These are phyloP conservation scores for Tinea pellionella DNA, from an alignment of 2,888 invertebrate genomes.

Conservation along the genomic window DNA sequence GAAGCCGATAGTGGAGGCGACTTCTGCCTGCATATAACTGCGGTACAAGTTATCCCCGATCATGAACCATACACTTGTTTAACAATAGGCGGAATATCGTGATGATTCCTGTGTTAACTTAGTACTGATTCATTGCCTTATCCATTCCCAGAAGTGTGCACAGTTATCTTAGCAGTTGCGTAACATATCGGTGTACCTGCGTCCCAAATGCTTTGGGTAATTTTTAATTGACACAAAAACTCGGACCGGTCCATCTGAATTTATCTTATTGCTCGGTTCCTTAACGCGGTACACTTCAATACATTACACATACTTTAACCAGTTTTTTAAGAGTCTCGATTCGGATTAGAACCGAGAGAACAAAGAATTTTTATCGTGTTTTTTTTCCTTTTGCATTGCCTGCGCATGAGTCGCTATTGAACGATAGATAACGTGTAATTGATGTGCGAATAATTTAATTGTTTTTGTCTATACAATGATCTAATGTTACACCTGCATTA, in stretches of 20 bases:
- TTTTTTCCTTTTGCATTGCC: neutral
- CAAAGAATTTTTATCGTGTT: constrained; percentile 5
- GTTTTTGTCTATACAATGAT: neutral
- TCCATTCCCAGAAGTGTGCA: neutral
- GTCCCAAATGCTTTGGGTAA: constrained; percentile 43
- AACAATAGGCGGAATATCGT: no score
- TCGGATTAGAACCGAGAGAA: constrained; percentile 9
- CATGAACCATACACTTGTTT: no score
- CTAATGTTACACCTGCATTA: neutral
- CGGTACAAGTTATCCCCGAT: no score
- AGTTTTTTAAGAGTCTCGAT: constrained; percentile 2
- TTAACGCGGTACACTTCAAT: constrained; percentile 6
- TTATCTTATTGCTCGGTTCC: constrained; percentile 52
- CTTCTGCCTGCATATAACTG: no score
- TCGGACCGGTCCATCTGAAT: constrained; percentile 41
- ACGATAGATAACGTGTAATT: neutral
- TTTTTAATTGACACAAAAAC: constrained; percentile 67
- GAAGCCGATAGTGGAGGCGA: no score
- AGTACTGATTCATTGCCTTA: neutral
- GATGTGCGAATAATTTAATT: constrained; percentile 1
- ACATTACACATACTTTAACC: constrained; percentile 9
- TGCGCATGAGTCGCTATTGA: neutral
- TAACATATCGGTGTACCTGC: constrained; percentile 40
- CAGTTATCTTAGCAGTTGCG: neutral
- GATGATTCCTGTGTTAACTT: no score